Base-by-base conservation (phyloP, 2,113 vertebrate species). In the Rhombomys opimus region DNA sequence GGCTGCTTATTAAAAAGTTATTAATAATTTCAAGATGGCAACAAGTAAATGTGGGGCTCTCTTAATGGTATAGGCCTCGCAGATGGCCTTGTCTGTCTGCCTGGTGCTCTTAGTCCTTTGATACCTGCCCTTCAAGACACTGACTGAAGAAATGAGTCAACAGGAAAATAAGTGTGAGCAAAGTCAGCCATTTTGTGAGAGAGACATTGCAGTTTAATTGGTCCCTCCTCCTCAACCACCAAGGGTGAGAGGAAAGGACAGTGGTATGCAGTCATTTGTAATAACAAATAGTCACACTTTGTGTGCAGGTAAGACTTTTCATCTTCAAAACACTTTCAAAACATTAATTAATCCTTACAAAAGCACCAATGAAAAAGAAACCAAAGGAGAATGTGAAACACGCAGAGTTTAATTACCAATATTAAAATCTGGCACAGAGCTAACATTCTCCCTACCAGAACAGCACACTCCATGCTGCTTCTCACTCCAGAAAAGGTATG, bases 291-390 rank as follows among this genome's bases (percentile, higher is more conserved):
- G 75, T 91, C 15, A 27, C 27, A 35, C 87, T 93, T 76, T 35
- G 41, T 84, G 52, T 38, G 67, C 1, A 5, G 75, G 41, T 78
- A 65, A 93, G 77, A 78, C 82, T 82, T 96, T 57, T 80, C 82
- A 89, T 91, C 84, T 78, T 93, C 89, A 94, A 87, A 95, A 93
- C 75, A 41, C 57, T 57, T 75, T 82, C 27, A 84, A 94, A 95
- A 95, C 95, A 95, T 89, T 84, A 93, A 97, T 97, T 98, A 94
- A 95, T 91, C 89, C 78, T 95, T 87, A 96, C 50, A 86, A 89
- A 50, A 59, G 89, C 97, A 82, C 90, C 73, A 52, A 9, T 86
- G 93, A 94, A 90, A 87, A 93, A 14, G 73, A 96, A 96, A 94
- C 59, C 41, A 18, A 57, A 89, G 50, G 89, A 95, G 91, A 95